Base-by-base conservation (phyloP, 2,113 vertebrate species). In the Lutjanus erythropterus region DNA sequence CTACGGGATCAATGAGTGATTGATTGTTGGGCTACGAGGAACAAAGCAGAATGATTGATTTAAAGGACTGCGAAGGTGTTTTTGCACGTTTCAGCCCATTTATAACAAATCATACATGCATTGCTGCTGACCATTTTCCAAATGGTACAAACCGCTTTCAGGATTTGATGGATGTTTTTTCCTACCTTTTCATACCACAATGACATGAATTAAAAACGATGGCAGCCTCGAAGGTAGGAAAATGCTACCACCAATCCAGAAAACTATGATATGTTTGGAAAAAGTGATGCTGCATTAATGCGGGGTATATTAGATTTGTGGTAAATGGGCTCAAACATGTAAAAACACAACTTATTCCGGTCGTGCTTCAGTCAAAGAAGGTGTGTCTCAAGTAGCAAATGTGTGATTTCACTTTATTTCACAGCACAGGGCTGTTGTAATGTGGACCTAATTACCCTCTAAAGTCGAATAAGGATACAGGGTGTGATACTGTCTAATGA, bases 1-100 rank as follows among this genome's bases (percentile, higher is more conserved):
- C 18, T 41, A 0, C 0, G 9, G 31, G 66, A 85, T 53, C 67
- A 66, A 80, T 71, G 56, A 15, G 60, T 77, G 69, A 81, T 58
- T 68, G 71, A 84, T 86, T 71, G 59, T 64, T 25, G 23, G 9
- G 27, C 29, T 52, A 50, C 33, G 50, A 46, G 49, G 6, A 53
- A 69, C 61, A 76, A 59, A 35, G 41, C 68, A 44, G 53, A 65
- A 29, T 70, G 83, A 76, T 39, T 79, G 73, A 86, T 86, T 81
- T 49, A 27, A 62, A 72, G 35, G 60, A 41, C 4, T 6, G 29
- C 0, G 50, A 56, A 76, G 64, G 49, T 79, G 73, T 49, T 80
- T 80, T 71, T 39, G 27, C 35, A 64, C 4, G 49, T 75, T 52
- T 75, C 29, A 39, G 71, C 50, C 29, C 39, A 73, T 89, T 80